Evolutionary conservation across 2,888 invertebrate genomes (phyloP).

Genomic region (Noctua comes): DNA sequence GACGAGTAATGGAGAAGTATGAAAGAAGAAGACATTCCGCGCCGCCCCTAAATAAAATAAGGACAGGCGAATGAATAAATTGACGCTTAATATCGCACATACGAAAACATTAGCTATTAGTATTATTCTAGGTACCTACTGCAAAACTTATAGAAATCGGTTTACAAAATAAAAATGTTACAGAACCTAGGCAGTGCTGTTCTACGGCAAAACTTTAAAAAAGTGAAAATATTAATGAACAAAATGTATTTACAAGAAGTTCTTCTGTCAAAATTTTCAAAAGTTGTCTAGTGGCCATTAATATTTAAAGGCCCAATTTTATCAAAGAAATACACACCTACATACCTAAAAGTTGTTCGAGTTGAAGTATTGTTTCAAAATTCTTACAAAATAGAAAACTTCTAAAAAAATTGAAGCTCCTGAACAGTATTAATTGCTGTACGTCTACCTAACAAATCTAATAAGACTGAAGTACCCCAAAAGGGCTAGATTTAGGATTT

Average conservation of each 20-base stretch:
- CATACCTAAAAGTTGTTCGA: neutral
- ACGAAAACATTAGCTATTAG: neutral
- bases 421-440: neutral
- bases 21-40: neutral
- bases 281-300: neutral
- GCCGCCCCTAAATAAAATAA: neutral
- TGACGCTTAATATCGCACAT: neutral
- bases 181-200: neutral
- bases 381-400: neutral
- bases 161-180: neutral
- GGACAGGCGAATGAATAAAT: neutral
- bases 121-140: neutral
- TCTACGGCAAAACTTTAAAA: neutral
- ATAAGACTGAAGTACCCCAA: slow-evolving; percentile 27
- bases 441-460: slow-evolving; percentile 11
- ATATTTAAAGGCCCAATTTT: neutral
- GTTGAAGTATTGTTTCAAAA: slow-evolving; percentile 6
- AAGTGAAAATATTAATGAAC: neutral
- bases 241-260: neutral
- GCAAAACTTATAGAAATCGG: neutral
- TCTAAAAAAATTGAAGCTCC: neutral
- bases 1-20: neutral
- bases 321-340: neutral
- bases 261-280: neutral
- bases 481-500: slow-evolving; percentile 12